Evolutionary conservation across 2,888 invertebrate genomes (phyloP), one percentile per base, ranked within the genome.

Genomic region (Ernsta delagoae): DNA sequence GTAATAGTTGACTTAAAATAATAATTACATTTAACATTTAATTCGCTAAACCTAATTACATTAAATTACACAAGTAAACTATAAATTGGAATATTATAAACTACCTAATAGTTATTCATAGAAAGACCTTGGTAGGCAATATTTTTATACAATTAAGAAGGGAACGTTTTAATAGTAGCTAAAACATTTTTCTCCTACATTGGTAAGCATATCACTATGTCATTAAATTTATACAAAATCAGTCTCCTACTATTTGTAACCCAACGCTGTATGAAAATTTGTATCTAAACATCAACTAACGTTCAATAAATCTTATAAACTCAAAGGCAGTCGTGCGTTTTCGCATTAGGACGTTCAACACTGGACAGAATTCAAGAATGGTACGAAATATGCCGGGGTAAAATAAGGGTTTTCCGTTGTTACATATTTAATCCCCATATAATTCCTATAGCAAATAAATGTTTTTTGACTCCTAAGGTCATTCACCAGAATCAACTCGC

Each of bases 201-300:
- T 85, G 89, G 87, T 90, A 86, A 86, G 85, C 87, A 86, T 88
- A 88, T 87, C 85, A 88, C 88, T 87, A 87, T 83, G 80, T 83
- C 81, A 83, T 85, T 68, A 68, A 62, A 62, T 61, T 67, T 86
- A 85, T 89, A 91, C 88, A 92, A 92, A 91, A 91, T 93, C 92
- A 93, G 92, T 92, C 92, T 92, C 92, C 90, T 90, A 90, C 90
- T 88, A 89, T 90, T 90, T 90, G 89, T 90, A 88, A 86, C 84
- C 79, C 84, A 85, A 82, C 84, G 83, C 82, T 83, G 76, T 81
- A 78, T 79, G 79, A 78, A 75, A 80, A 83, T 78, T 78, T 83
- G 75, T 75, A 79, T 80, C 73, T 72, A 73, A 70, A 81, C 83
- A 83, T 78, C 76, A 81, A 81, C 78, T 77, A 80, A 76, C 71